These are phyloP conservation scores for Himantopus leucocephalus DNA, from an alignment of 2,113 vertebrate species.

Conservation along the genomic window DNA sequence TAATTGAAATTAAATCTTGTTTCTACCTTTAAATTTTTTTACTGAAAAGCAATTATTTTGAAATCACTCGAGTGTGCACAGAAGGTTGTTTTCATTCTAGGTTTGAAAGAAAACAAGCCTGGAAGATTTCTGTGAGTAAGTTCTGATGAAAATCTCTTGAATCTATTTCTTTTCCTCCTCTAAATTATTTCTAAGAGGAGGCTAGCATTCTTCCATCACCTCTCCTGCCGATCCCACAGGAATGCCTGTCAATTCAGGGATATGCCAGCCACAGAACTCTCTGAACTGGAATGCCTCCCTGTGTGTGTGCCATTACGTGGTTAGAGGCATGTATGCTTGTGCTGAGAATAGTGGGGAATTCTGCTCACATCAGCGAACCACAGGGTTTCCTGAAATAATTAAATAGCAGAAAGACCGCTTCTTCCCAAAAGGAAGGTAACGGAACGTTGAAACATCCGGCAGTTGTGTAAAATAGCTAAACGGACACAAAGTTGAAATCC, in stretches of 20 bases:
- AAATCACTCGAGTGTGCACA: neutral
- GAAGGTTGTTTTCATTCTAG: neutral
- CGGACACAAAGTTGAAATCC: neutral
- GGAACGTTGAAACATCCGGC: neutral
- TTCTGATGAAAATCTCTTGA: neutral
- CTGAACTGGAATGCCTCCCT: neutral
- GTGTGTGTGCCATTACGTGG: neutral
- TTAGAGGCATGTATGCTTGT: neutral
- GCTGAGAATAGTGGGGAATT: neutral
- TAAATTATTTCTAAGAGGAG: neutral
- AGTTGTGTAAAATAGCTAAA: neutral
- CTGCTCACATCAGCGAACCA: neutral
- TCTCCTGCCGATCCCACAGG: neutral
- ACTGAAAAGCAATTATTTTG: neutral
- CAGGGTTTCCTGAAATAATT: constrained; percentile 19
- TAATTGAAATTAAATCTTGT: neutral
- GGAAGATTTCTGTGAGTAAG: neutral
- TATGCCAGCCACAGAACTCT: neutral
- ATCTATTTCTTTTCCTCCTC: neutral
- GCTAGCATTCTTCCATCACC: neutral
- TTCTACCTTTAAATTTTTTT: neutral
- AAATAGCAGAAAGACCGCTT: neutral
- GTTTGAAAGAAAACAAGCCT: neutral
- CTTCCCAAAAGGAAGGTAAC: constrained; percentile 44
- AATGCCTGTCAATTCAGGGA: neutral